phyloP scores from a whole-genome alignment of 2,113 vertebrate species.

The Astatoreochromis straeleni region DNA sequence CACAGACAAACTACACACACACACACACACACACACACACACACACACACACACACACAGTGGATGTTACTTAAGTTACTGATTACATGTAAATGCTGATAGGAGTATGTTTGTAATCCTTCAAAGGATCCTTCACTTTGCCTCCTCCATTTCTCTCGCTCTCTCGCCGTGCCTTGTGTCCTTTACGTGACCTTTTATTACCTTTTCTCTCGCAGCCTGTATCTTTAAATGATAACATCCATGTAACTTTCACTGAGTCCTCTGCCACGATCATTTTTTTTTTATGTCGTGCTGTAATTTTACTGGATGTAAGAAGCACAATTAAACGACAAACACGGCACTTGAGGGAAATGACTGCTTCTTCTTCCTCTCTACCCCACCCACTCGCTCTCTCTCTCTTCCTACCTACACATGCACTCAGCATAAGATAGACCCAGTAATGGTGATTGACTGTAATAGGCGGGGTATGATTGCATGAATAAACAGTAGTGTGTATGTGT shows the following conservation, averaged over 20 bases:
- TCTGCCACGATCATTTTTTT: not conserved
- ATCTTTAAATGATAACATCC: not conserved
- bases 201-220: not conserved
- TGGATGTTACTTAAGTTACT: conserved; percentile 7
- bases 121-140: not conserved
- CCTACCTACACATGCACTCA: conserved; percentile 15
- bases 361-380: not conserved
- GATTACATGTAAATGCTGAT: conserved; percentile 14
- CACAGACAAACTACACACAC: not conserved
- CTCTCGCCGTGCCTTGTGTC: not conserved
- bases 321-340: conserved; percentile 25
- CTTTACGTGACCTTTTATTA: not conserved
- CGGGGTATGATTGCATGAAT: not conserved
- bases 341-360: conserved; percentile 26
- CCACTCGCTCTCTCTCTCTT: not conserved
- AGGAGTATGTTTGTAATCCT: not conserved
- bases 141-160: not conserved
- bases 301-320: not conserved
- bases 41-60: not conserved
- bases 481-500: not conserved
- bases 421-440: conserved; percentile 23
- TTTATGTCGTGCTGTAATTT: not conserved
- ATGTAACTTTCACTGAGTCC: not conserved
- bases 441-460: conserved; percentile 27
- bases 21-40: not conserved